Base-by-base conservation (phyloP, 2,113 vertebrate species). In the Apaloderma vittatum region DNA sequence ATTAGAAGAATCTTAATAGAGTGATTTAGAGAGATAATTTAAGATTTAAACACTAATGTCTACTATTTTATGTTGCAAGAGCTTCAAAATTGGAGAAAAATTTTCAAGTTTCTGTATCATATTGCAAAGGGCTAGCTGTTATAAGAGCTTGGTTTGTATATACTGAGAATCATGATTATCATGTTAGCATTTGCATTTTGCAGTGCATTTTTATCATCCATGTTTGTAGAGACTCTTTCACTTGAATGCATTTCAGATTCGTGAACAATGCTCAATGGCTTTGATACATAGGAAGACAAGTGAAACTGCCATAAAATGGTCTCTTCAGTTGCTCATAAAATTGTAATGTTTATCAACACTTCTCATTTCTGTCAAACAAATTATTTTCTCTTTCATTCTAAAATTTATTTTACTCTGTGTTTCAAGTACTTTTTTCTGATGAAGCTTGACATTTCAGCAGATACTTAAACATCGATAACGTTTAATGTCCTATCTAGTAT, bases 391-490 rank as follows among this genome's bases (percentile, higher is more conserved):
- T 37, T 84, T 36, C 19, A 46, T 12, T 88, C 43, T 86, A 76
- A 94, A 68, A 54, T 66, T 51, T 0, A 79, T 95, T 96, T 94
- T 71, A 68, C 57, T 94, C 36, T 59, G 6, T 80, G n/a, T 97
- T 97, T 97, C 68, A 93, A 81, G 92, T 95, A 71, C 8, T 78
- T 95, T 48, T 68, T 76, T 40, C 12, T 94, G 59, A 84, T 77
- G 61, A 89, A 46, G 22, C 27, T 61, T 86, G 12, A 36, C 61
- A 26, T 88, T 87, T 26, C 61, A 96, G 29, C 27, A 79, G 21
- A n/a, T 97, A 34, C 34, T 91, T 86, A 91, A 78, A 78, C 24
- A 54, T 14, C 74, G 40, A 85, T 94, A 85, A 67, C 24, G 7
- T 89, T 96, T 88, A 75, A 71, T 63, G 6, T 71, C 4, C n/a